Conservation (phyloP, 2,888 invertebrate genomes). For the Perizoma flavofasciatum region DNA sequence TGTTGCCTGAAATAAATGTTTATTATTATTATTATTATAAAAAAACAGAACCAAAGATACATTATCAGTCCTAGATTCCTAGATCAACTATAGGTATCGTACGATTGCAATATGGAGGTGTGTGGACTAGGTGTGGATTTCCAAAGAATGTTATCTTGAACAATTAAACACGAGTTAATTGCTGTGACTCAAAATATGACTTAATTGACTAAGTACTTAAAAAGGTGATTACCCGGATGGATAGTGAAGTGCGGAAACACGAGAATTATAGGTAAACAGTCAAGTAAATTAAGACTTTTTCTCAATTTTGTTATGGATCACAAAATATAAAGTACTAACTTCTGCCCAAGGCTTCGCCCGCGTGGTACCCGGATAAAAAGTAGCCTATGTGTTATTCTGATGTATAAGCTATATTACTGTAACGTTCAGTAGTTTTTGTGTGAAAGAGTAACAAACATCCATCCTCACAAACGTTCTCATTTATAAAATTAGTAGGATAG, state of each 20-base stretch:
- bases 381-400: no score
- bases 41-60: not conserved
- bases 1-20: no score
- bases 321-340: no score
- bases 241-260: constrained; percentile 1
- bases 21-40: no score
- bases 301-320: no score
- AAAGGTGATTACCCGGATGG: constrained; percentile 11
- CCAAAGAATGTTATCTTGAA: constrained; percentile 17
- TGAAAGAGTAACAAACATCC: no score
- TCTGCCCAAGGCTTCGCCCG: no score
- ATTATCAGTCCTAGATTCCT: not conserved
- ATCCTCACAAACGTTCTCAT: no score
- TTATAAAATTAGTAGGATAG: no score
- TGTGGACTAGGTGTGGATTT: not conserved
- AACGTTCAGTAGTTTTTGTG: no score
- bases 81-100: not conserved
- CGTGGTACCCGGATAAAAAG: no score
- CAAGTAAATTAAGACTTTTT: not conserved
- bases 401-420: no score
- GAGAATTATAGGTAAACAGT: not conserved
- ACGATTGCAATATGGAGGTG: not conserved
- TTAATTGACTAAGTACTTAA: constrained; percentile 2
- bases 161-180: constrained; percentile 16
- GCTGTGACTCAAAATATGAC: constrained; percentile 11